Conservation (phyloP, 2,797 vertebrate species). For the Peromyscus eremicus region DNA sequence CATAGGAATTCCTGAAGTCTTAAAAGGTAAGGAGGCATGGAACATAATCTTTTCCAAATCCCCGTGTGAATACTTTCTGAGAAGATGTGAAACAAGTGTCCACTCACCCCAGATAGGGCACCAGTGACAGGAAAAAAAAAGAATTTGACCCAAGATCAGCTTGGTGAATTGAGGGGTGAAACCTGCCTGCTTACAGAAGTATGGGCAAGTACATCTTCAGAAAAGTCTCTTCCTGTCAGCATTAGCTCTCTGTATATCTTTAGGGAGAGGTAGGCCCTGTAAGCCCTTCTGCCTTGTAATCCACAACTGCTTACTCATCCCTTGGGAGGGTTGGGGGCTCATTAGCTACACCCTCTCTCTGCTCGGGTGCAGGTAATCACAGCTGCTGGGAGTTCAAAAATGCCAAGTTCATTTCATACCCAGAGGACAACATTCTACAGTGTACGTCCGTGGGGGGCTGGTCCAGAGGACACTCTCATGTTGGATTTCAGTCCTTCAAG, state of each 20-base stretch:
- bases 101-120: neutral
- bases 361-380: neutral
- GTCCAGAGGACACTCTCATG: rapidly evolving
- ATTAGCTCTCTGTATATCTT: neutral
- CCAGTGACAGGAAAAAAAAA: neutral
- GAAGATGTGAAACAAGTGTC: neutral
- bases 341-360: neutral
- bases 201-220: neutral
- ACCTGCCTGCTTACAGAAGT: neutral
- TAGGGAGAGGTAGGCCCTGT: neutral
- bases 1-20: neutral
- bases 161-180: neutral
- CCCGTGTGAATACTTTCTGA: neutral
- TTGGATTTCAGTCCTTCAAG: neutral
- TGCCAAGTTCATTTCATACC: neutral
- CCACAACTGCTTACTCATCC: neutral
- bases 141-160: neutral
- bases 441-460: too few species aligned
- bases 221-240: neutral
- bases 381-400: neutral
- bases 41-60: neutral
- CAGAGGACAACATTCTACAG: neutral
- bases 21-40: rapidly evolving
- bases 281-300: neutral
- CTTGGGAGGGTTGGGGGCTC: neutral